Evolutionary conservation across 2,113 vertebrate genomes (phyloP).

Genomic region (Cyprinodon variegatus): DNA sequence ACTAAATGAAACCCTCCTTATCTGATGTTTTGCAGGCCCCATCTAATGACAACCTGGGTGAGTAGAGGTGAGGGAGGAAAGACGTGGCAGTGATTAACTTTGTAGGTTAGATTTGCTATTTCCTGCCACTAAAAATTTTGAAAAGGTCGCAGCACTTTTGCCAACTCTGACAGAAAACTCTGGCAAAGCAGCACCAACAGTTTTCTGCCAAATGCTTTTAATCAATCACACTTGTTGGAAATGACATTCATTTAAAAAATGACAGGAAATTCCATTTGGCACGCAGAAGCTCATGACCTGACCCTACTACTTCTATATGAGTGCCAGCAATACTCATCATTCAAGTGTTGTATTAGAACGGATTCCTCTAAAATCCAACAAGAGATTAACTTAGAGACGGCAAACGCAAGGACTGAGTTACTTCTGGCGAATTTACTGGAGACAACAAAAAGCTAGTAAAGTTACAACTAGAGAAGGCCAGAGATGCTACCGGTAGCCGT

Average conservation of each 20-base stretch:
- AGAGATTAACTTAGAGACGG: too few relatives aligned
- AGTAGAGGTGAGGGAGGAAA: conserved; percentile 3
- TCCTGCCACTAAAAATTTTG: conserved; percentile 1
- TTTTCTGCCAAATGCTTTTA: background rate
- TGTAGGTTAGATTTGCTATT: background rate
- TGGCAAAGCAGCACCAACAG: background rate
- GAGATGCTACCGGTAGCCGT: too few relatives aligned
- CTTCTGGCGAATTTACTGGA: too few relatives aligned
- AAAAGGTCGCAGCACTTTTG: conserved; percentile 1
- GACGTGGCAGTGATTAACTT: background rate
- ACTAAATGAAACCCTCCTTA: conserved; percentile 46
- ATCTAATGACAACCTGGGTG: conserved; percentile 37
- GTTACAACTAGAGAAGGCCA: too few relatives aligned
- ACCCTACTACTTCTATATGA: background rate
- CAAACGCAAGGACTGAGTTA: too few relatives aligned
- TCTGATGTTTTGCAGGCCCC: conserved; percentile 39
- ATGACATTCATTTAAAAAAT: background rate
- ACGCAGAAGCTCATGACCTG: background rate
- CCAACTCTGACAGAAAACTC: background rate
- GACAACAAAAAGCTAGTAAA: too few relatives aligned
- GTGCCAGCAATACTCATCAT: background rate
- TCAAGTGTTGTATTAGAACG: background rate
- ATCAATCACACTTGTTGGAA: background rate
- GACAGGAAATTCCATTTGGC: background rate
- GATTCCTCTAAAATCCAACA: too few relatives aligned